Conservation (phyloP, 2,888 invertebrate species). For the Drosophila mimetica region DNA sequence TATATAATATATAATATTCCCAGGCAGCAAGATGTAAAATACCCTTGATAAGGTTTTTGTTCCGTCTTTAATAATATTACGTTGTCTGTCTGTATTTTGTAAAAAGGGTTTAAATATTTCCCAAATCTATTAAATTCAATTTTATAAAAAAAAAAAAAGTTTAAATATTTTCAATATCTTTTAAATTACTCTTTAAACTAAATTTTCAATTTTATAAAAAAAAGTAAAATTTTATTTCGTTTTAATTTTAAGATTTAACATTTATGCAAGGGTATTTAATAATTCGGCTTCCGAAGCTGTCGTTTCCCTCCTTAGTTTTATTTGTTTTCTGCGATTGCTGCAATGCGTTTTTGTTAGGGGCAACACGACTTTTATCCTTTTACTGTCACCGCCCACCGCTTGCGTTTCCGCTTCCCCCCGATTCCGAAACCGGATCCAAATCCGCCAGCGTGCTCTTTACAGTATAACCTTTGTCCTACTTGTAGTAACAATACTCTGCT, state of each 20-base stretch:
- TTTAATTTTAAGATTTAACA: not conserved
- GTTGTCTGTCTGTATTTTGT: not conserved
- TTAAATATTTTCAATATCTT: too few relatives aligned
- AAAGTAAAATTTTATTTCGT: too few relatives aligned
- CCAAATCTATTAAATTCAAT: too few relatives aligned
- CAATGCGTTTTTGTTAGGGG: conserved; percentile 26
- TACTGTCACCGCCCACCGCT: conserved; percentile 25
- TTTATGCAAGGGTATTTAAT: not conserved
- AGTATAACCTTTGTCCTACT: conserved; percentile 83
- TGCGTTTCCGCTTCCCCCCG: conserved; percentile 28
- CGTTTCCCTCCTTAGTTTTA: not conserved
- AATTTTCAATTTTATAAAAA: too few relatives aligned
- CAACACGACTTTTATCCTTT: conserved; percentile 38
- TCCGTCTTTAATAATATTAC: too few relatives aligned
- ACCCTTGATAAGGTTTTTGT: too few relatives aligned
- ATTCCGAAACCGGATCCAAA: conserved; percentile 23
- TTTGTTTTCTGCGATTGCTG: conserved; percentile 5
- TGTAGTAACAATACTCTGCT: conserved; percentile 86
- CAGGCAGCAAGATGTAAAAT: not conserved
- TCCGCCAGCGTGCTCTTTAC: conserved; percentile 52
- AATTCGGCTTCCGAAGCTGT: conserved; percentile 16
- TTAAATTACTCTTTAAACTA: too few relatives aligned
- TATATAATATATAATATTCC: too few relatives aligned
- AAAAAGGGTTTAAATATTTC: too few relatives aligned
- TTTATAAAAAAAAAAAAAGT: too few relatives aligned